Evolutionary conservation across 2,113 vertebrate species (phyloP), one percentile per base, ranked within the genome.

Genomic region (Chionomys nivalis): DNA sequence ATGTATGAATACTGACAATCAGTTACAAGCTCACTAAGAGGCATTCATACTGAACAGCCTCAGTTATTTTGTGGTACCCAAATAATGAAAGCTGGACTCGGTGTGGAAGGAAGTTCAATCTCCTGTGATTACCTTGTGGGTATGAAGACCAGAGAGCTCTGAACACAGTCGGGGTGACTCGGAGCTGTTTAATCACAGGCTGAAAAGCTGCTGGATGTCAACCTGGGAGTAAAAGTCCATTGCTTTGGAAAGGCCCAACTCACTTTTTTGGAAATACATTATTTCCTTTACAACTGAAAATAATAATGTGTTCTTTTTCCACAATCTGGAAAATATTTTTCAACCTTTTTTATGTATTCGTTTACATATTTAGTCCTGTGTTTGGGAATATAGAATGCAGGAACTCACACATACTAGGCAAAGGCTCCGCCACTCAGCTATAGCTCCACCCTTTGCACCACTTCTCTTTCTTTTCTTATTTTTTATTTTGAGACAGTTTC

Each of bases 211-310:
- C 78, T 44, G 17, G 24, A 4, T 72, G 17, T 90, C 44, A 92
- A 1, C 52, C 49, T 21, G 33, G 10, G 12, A 6, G 36, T 52
- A 47, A 44, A 39, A 83, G 58, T 52, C 58, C 36, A 78, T 42
- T 11, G 8, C 17, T 77, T 90, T 87, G 14, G 36, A 78, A 86
- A 23, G 65, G 9, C 3, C 17, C 21, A 28, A 28, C 9, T 94
- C 24, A 39, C 9, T 33, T 78, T 78, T 90, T 94, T 81, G 85
- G 19, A 94, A 78, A 91, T 82, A 3, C 39, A 52, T 52, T 89
- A 31, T 55, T 96, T 91, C 68, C 47, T 12, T 87, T 83, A 94
- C 66, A 21, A 66, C 33, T 83, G 8, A 17, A 95, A 83, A 72
- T 82, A 87, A 42, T 39, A 90, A 90, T 5, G 68, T 58, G 23